A percentile compares a stretch with the other conserved stretches of the same genome.
Conservation (phyloP, 2,888 invertebrate genomes). For the Germaria angustata region DNA sequence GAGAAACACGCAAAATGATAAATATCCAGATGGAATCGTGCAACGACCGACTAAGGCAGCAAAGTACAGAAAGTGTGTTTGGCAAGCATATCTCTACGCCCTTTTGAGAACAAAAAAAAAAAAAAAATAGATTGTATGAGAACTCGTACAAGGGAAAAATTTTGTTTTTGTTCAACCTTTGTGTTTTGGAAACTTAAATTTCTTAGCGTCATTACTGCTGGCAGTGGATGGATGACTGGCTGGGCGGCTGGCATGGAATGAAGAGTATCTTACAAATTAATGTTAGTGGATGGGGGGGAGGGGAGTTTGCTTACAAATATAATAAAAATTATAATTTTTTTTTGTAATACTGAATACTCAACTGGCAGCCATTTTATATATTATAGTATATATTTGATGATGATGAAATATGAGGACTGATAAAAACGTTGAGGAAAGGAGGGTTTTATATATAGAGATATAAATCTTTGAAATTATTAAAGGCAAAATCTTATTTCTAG, state of each 20-base stretch:
- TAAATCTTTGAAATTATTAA: slow-evolving; percentile 40
- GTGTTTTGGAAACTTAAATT: slow-evolving; percentile 47
- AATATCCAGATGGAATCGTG: slow-evolving; percentile 51
- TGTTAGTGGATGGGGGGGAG: neutral
- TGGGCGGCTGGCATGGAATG: neutral
- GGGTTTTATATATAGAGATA: neutral
- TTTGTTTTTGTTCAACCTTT: slow-evolving; percentile 42
- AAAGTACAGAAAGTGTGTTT: slow-evolving; percentile 15
- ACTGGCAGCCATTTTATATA: slow-evolving; percentile 50
- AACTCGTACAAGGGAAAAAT: slow-evolving; percentile 28
- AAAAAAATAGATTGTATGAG: slow-evolving; percentile 8
- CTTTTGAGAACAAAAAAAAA: slow-evolving; percentile 23
- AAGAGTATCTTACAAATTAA: slow-evolving; percentile 25
- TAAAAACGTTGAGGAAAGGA: neutral
- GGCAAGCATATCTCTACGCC: slow-evolving; percentile 25
- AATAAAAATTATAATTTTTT: slow-evolving; percentile 4
- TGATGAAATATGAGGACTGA: slow-evolving; percentile 36
- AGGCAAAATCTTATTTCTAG: neutral
- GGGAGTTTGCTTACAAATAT: slow-evolving; percentile 8
- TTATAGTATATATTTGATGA: neutral
- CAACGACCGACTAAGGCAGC: slow-evolving; percentile 41
- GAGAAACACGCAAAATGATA: slow-evolving; percentile 45
- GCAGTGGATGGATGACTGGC: neutral
- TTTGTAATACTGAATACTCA: slow-evolving; percentile 9
- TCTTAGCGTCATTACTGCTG: slow-evolving; percentile 47